These are phyloP conservation scores for Acrocephalus arundinaceus DNA, from an alignment of 2,113 vertebrate species.

Conservation along the genomic window DNA sequence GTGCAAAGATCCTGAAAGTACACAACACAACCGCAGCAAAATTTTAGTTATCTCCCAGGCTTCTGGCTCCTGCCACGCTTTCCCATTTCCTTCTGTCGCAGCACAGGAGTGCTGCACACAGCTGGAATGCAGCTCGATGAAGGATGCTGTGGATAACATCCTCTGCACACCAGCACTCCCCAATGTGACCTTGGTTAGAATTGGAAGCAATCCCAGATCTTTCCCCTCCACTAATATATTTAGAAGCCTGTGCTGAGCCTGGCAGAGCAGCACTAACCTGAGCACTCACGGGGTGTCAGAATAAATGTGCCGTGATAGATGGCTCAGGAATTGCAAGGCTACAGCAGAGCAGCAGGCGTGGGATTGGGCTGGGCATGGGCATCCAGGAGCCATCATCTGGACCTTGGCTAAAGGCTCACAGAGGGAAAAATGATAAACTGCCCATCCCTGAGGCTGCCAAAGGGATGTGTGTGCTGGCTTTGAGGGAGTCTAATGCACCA, in stretches of 20 bases:
- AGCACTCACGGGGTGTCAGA: not conserved
- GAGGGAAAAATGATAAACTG: not conserved
- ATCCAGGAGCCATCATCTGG: not conserved
- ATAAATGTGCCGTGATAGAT: conserved; percentile 14
- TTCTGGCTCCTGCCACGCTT: not conserved
- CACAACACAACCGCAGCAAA: not conserved
- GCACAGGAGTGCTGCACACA: not conserved
- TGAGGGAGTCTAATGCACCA: not conserved
- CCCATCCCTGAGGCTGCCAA: not conserved
- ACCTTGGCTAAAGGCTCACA: not conserved
- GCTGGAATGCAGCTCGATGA: not conserved
- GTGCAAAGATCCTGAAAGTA: not conserved
- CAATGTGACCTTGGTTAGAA: conserved; percentile 56
- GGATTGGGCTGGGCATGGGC: not conserved
- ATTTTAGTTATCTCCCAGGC: not conserved
- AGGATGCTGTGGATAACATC: not conserved
- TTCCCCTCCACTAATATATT: conserved; percentile 39
- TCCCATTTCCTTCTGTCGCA: not conserved
- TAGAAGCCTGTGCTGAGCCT: conserved; percentile 48
- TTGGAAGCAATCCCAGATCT: conserved; percentile 60
- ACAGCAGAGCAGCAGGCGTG: not conserved
- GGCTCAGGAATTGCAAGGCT: not conserved
- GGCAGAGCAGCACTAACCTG: conserved; percentile 46
- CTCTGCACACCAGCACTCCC: not conserved
- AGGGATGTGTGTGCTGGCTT: not conserved